These are phyloP conservation scores for Brachystomella parvula DNA, from an alignment of 1,140 invertebrate genomes.

Conservation along the genomic window DNA sequence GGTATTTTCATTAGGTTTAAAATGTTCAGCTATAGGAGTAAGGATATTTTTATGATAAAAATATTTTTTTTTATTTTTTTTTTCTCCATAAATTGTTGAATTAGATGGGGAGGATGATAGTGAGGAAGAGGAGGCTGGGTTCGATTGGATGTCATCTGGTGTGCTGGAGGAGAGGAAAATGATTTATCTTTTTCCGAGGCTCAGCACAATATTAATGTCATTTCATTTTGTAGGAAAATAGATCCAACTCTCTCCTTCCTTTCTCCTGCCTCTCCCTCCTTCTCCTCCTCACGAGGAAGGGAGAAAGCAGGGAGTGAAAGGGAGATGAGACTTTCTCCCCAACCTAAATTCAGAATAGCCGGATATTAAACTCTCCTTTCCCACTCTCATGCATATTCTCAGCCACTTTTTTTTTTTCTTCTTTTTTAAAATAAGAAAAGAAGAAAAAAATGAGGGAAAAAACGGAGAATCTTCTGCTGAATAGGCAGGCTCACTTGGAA, in stretches of 20 bases:
- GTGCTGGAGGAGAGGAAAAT: not conserved
- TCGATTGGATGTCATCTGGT: not conserved
- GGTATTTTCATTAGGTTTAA: too few species aligned
- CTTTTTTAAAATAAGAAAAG: too few species aligned
- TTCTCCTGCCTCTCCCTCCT: not conserved
- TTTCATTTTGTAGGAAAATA: too few species aligned
- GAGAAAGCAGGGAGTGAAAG: not conserved
- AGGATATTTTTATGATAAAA: too few species aligned
- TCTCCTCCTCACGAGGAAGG: not conserved
- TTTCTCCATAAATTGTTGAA: conserved; percentile 9
- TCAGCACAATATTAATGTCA: conserved; percentile 5
- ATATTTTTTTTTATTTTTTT: too few species aligned
- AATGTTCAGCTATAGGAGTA: too few species aligned
- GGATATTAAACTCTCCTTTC: conserved; percentile 2
- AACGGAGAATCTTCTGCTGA: too few species aligned
- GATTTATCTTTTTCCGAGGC: not conserved
- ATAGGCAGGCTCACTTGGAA: too few species aligned
- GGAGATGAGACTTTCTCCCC: conserved; percentile 2
- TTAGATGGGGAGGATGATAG: conserved; percentile 9
- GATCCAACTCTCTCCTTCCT: not conserved
- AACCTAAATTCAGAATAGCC: not conserved
- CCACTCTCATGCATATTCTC: not conserved
- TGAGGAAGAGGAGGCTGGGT: not conserved
- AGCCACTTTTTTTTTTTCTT: not conserved
- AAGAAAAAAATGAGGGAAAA: too few species aligned